Conservation (phyloP, 2,797 vertebrate genomes). For the Pseudotriccus pelzelni region DNA sequence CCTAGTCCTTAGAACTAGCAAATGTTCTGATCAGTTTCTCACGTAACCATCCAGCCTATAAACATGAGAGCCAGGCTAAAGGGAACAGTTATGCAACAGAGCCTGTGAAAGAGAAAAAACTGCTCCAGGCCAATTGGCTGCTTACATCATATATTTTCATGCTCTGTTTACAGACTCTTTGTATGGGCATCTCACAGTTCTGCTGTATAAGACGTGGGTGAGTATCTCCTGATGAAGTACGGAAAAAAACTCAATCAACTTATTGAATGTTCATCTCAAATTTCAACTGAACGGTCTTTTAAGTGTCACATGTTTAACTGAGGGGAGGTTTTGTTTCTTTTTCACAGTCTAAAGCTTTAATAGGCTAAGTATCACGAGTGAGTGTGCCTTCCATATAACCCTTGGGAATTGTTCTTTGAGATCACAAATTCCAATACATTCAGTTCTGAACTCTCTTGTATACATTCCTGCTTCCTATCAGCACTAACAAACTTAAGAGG, state of each 20-base stretch:
- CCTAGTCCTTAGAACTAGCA: not conserved
- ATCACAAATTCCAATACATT: not conserved
- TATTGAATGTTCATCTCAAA: not conserved
- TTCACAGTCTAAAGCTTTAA: not conserved
- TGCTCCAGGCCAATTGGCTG: constrained; percentile 34
- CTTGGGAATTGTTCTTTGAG: not conserved
- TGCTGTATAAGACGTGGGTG: not conserved
- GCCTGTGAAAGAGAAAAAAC: not conserved
- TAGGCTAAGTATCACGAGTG: not conserved
- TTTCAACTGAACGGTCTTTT: not conserved
- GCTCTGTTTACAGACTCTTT: constrained; percentile 33
- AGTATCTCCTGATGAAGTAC: not conserved
- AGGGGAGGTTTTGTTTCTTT: not conserved
- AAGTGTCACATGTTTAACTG: not conserved
- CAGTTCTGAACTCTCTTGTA: not conserved
- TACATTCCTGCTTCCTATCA: not conserved
- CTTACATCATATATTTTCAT: constrained; percentile 50
- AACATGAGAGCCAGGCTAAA: not conserved
- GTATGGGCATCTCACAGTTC: not conserved
- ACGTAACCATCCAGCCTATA: not conserved
- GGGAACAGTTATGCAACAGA: constrained; percentile 47
- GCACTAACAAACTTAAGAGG: not conserved
- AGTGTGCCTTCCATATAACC: not conserved
- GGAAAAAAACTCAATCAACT: not conserved
- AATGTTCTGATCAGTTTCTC: not conserved